Percentiles rank a stretch among this genome's conserved stretches.
Conservation (phyloP, 2,113 vertebrate genomes). For the Hippocampus mohnikei region DNA sequence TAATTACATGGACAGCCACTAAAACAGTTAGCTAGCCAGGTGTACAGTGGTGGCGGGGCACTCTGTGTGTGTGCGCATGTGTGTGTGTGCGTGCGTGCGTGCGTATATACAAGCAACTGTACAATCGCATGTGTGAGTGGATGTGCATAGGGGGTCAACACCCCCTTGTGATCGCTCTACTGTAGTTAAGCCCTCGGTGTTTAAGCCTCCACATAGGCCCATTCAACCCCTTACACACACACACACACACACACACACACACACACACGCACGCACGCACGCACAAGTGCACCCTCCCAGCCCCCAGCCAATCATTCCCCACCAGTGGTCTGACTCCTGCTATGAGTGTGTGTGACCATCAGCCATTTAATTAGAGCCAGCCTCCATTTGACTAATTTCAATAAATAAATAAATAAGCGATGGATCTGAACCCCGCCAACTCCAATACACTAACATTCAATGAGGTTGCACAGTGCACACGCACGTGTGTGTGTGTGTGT, state of each 20-base stretch:
- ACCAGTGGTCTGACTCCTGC: slow-evolving; percentile 71
- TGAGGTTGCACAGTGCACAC: slow-evolving; percentile 48
- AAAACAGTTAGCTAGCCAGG: slow-evolving; percentile 68
- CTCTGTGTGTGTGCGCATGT: slow-evolving; percentile 37
- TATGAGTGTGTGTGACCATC: slow-evolving; percentile 68
- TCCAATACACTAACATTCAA: slow-evolving; percentile 59
- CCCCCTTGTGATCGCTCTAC: slow-evolving; percentile 69
- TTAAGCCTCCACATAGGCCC: slow-evolving; percentile 71
- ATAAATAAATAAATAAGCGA: slow-evolving; percentile 74
- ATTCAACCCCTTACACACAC: slow-evolving; percentile 57
- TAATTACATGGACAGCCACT: slow-evolving; percentile 77
- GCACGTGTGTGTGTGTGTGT: slow-evolving; percentile 28
- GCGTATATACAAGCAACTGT: slow-evolving; percentile 46
- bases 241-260: slow-evolving; percentile 37
- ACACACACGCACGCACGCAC: slow-evolving; percentile 40
- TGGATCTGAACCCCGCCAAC: not conserved
- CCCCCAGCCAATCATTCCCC: slow-evolving; percentile 68
- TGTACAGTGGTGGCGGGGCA: slow-evolving; percentile 44
- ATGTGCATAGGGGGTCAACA: slow-evolving; percentile 55
- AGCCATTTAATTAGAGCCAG: slow-evolving; percentile 77
- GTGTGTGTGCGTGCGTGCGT: slow-evolving; percentile 11
- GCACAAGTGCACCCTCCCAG: slow-evolving; percentile 22
- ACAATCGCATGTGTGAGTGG: slow-evolving; percentile 38
- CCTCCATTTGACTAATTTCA: slow-evolving; percentile 70
- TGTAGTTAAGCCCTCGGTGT: slow-evolving; percentile 74